These are phyloP conservation scores for Anseranas semipalmata DNA, from an alignment of 2,113 vertebrate species.

Conservation along the genomic window DNA sequence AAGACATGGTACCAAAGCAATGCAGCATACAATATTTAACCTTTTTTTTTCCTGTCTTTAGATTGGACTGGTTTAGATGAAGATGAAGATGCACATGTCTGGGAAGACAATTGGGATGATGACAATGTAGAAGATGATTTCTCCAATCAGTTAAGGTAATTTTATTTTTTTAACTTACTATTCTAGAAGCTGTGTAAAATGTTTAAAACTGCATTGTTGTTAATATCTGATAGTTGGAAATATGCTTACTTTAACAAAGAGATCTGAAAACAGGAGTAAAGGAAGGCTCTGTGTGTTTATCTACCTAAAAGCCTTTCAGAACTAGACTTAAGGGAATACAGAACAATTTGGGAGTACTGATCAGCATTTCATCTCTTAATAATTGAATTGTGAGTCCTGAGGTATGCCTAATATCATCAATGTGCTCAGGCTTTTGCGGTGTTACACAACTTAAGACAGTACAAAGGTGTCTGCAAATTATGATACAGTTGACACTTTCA, in stretches of 20 bases:
- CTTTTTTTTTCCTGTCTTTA: constrained; percentile 64
- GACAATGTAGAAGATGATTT: constrained; percentile 99
- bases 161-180: neutral
- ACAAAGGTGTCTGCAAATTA: neutral
- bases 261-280: neutral
- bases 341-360: neutral
- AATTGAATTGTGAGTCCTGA: neutral
- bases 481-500: neutral
- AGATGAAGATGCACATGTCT: constrained; percentile 97
- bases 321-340: neutral
- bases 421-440: neutral
- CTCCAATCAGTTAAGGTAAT: constrained; percentile 95
- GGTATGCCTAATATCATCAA: neutral
- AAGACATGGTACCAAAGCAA: neutral
- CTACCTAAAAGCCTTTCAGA: neutral
- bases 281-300: neutral
- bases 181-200: neutral
- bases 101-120: constrained; percentile 99
- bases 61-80: constrained; percentile 98
- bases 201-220: neutral
- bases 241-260: neutral
- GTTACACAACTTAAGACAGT: neutral
- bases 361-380: neutral
- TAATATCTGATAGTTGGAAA: neutral
- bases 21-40: neutral